Evolutionary conservation across 2,113 vertebrate genomes (phyloP), one percentile per base, ranked within the genome.

Genomic region (Aleadryas rufinucha): DNA sequence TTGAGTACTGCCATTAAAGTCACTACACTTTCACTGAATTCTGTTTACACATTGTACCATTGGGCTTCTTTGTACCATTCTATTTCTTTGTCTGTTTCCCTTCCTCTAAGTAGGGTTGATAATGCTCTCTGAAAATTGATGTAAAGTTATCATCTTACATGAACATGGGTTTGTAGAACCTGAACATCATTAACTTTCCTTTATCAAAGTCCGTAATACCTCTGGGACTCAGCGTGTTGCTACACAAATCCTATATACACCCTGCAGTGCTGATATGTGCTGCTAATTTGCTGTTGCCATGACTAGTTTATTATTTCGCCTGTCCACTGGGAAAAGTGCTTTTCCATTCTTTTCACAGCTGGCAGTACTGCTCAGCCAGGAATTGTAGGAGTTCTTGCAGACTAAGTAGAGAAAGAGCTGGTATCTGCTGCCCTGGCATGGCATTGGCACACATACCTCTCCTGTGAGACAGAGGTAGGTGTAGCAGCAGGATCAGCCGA

Each of bases 211-310:
- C 37, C 0, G 0, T 54, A 70, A 64, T 52, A 68, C 56, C 47
- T 75, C 52, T 60, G 56, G 47, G 81, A 70, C 49, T 53, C 45
- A 76, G 66, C 4, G 7, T 61, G 56, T 81, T 9, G 9, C 52
- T 78, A 66, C 64, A 84, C 42, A 78, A 77, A 91, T 86, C 37
- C 42, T 57, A 6, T 30, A 39, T 74, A 35, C n/a, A 56, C 28
- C 79, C 70, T 4, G 6, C 41, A 52, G 86, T n/a, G 57, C 64
- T 77, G n/a, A 70, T 92, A 84, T 9, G 37, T 59, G 63, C 50
- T 63, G 59, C 72, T 94, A 77, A 89, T 94, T 87, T 94, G 30
- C 72, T 63, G 42, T 61, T 96, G 80, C 33, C 26, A 8, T 24
- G 20, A 72, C 45, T 87, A 45, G 76, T 84, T 94, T 84, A 78